Percentiles rank a stretch among this genome's conserved stretches.
Conservation (phyloP, 2,797 vertebrate genomes). For the Distichodus sexfasciatus region DNA sequence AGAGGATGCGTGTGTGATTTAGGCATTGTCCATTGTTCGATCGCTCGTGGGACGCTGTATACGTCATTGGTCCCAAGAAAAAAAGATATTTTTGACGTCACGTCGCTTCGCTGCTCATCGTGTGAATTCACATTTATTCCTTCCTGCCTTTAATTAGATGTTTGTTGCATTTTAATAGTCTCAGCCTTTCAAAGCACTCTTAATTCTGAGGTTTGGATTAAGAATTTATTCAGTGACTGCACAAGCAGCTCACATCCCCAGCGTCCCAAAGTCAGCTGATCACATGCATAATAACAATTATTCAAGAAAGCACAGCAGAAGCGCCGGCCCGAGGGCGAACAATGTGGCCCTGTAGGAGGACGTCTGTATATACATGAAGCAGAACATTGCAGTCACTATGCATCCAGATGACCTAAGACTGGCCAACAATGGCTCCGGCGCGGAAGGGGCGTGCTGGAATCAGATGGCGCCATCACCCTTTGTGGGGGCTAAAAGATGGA, state of each 20-base stretch:
- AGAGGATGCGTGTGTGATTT: slow-evolving; percentile 46
- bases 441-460: slow-evolving; percentile 37
- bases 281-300: slow-evolving; percentile 49
- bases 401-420: slow-evolving; percentile 57
- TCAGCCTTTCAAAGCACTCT: not conserved
- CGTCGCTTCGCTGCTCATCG: not conserved
- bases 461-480: slow-evolving; percentile 48
- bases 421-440: slow-evolving; percentile 30
- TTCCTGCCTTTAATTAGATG: not conserved
- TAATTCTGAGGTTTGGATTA: not conserved
- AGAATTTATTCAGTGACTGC: not conserved
- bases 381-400: slow-evolving; percentile 56
- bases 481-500: slow-evolving; percentile 42
- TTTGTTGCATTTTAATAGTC: too few relatives aligned
- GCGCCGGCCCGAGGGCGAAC: slow-evolving; percentile 37
- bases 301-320: slow-evolving; percentile 43
- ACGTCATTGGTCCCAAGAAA: slow-evolving; percentile 46
- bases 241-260: slow-evolving; percentile 2
- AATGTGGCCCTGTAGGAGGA: slow-evolving; percentile 48
- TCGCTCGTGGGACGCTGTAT: slow-evolving; percentile 52
- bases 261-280: slow-evolving; percentile 36
- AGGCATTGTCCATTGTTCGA: slow-evolving; percentile 62
- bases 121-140: too few relatives aligned
- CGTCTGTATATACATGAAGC: slow-evolving; percentile 42
- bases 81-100: slow-evolving; percentile 22